phyloP scores from a whole-genome alignment of 1,140 invertebrate genomes.

The Drosophila sp. region DNA sequence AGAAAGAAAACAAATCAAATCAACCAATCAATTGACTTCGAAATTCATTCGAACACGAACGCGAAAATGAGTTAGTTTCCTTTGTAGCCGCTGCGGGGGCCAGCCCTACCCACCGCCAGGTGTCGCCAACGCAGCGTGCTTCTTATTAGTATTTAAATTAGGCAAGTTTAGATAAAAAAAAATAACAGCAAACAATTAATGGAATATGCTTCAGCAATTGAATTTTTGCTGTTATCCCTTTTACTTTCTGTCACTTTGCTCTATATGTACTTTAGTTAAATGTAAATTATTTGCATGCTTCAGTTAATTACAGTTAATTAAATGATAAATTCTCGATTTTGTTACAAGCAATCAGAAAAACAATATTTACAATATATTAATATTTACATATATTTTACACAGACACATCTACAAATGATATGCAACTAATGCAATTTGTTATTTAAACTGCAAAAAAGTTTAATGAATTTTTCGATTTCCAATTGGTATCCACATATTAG shows the following conservation, averaged over 20 bases:
- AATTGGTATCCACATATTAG: slow-evolving; percentile 17
- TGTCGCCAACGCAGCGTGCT: slow-evolving; percentile 33
- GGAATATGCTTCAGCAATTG: slow-evolving; percentile 39
- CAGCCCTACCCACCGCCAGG: slow-evolving; percentile 13
- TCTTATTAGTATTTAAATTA: slow-evolving; percentile 58
- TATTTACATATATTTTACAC: slow-evolving; percentile 21
- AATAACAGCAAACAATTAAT: background rate
- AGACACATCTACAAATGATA: slow-evolving; percentile 25
- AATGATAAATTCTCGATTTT: slow-evolving; percentile 44
- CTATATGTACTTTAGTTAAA: slow-evolving; percentile 25
- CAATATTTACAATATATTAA: slow-evolving; percentile 48
- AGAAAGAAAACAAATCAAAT: too few species aligned
- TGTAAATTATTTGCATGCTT: slow-evolving; percentile 55
- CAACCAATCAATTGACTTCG: slow-evolving; percentile 32
- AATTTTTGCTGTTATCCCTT: slow-evolving; percentile 13
- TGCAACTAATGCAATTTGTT: slow-evolving; percentile 38
- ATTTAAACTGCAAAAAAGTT: slow-evolving; percentile 34
- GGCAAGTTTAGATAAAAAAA: slow-evolving; percentile 45
- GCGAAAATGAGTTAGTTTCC: slow-evolving; percentile 51
- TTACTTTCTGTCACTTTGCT: slow-evolving; percentile 12
- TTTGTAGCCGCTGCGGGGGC: slow-evolving; percentile 33
- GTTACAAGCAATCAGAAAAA: slow-evolving; percentile 19
- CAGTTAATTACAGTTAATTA: slow-evolving; percentile 40
- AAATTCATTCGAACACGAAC: slow-evolving; percentile 23
- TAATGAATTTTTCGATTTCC: slow-evolving; percentile 34